A percentile compares a stretch with the other conserved stretches of the same genome.
Evolutionary conservation across 2,888 invertebrate species (phyloP).

Genomic region (Caenorhabditis doughertyi): DNA sequence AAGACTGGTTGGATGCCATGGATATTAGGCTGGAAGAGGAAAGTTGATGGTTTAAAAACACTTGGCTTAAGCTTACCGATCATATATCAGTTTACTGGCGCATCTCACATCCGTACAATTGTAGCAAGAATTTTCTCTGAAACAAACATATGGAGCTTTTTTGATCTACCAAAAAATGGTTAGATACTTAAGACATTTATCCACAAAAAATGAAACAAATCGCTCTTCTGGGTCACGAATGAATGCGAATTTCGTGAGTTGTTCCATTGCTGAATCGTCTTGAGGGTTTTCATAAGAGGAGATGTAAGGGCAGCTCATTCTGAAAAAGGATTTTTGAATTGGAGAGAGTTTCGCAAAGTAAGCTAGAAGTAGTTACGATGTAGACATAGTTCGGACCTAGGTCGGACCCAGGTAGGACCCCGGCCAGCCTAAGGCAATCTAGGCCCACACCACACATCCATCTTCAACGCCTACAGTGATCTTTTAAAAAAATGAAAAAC

Average conservation of each 20-base stretch:
- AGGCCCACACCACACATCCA: too few species aligned
- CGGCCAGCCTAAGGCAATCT: too few species aligned
- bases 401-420: too few species aligned
- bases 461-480: too few species aligned
- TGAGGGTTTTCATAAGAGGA: neutral
- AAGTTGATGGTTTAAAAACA: neutral
- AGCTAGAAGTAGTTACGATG: too few species aligned
- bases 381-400: too few species aligned
- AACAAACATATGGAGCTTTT: too few species aligned
- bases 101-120: constrained; percentile 38
- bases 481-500: too few species aligned
- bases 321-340: neutral
- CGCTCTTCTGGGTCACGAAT: constrained; percentile 44
- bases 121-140: constrained; percentile 5
- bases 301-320: constrained; percentile 1
- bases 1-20: neutral
- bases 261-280: neutral
- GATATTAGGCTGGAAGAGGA: neutral
- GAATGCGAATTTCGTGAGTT: neutral
- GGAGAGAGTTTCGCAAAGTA: too few species aligned
- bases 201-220: constrained; percentile 55
- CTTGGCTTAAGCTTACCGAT: neutral
- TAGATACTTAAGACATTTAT: constrained; percentile 54
- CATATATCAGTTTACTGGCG: constrained; percentile 34
- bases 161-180: too few species aligned